These are phyloP conservation scores for Poeciliopsis infans DNA, from an alignment of 2,797 vertebrate species.

Conservation along the genomic window DNA sequence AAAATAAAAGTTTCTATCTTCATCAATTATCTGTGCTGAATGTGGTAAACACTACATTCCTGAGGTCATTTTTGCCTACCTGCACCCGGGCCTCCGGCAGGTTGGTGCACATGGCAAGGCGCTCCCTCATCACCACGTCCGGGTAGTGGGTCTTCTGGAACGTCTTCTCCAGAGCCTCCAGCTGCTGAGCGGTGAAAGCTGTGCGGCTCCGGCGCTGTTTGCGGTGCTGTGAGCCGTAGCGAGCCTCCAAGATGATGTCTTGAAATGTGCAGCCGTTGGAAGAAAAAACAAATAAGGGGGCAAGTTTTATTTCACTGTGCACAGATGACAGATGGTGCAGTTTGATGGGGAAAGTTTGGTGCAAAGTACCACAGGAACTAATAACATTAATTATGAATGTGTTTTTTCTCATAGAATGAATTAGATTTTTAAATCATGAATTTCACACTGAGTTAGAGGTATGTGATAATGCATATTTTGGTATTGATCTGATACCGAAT, in stretches of 20 bases:
- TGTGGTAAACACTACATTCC: not conserved
- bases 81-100: conserved; percentile 96
- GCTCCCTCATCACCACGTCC: conserved; percentile 96
- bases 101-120: conserved; percentile 97
- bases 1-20: not conserved
- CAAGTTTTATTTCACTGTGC: conserved; percentile 88
- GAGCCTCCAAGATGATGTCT: conserved; percentile 99
- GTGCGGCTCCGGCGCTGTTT: conserved; percentile 97
- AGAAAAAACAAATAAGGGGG: conserved; percentile 82
- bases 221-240: conserved; percentile 97
- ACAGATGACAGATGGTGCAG: not conserved
- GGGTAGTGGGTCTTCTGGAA: conserved; percentile 99
- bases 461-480: not conserved
- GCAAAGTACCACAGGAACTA: not conserved
- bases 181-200: conserved; percentile 95
- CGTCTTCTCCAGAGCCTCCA: conserved; percentile 96
- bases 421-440: not conserved
- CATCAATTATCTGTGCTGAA: not conserved
- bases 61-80: conserved; percentile 71
- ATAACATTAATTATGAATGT: not conserved
- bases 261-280: conserved; percentile 99
- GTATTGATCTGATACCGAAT: not conserved
- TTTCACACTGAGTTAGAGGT: not conserved
- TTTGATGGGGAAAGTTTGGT: not conserved
- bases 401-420: not conserved